Evolutionary conservation across 2,797 vertebrate genomes (phyloP).

Genomic region (Esox lucius): DNA sequence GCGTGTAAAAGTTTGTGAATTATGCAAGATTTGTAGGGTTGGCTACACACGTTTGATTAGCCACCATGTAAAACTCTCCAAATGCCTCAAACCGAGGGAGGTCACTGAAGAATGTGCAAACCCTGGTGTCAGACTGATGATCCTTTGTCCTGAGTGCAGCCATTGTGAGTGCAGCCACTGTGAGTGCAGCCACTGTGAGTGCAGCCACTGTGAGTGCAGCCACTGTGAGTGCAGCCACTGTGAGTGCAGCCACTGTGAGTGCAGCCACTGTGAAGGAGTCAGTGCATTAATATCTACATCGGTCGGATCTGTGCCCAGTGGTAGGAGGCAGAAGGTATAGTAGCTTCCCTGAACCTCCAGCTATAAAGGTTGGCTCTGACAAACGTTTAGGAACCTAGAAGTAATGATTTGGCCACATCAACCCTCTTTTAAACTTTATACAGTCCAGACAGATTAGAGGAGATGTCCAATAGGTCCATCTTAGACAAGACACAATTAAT

Average conservation of each 20-base stretch:
- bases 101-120: slow-evolving; percentile 46
- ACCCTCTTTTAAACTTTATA: slow-evolving; percentile 1
- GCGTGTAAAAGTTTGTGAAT: slow-evolving; percentile 6
- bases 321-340: slow-evolving; percentile 21
- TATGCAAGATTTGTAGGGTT: slow-evolving; percentile 29
- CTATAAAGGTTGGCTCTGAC: not conserved
- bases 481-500: too few relatives aligned
- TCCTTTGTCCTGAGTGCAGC: slow-evolving; percentile 48
- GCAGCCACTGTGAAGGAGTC: slow-evolving; percentile 55
- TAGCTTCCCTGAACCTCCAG: slow-evolving; percentile 4
- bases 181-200: slow-evolving; percentile 59
- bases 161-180: slow-evolving; percentile 58
- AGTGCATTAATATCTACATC: slow-evolving; percentile 55
- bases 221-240: slow-evolving; percentile 58
- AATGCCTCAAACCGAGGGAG: slow-evolving; percentile 42
- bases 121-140: slow-evolving; percentile 46
- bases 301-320: slow-evolving; percentile 33
- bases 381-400: slow-evolving; percentile 26
- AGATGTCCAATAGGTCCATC: not conserved
- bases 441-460: not conserved
- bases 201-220: slow-evolving; percentile 60
- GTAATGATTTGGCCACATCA: slow-evolving; percentile 32
- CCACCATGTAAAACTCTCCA: slow-evolving; percentile 36
- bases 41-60: slow-evolving; percentile 43
- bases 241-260: slow-evolving; percentile 54